Conservation (phyloP, 2,888 invertebrate genomes). For the Athalia rosae region DNA sequence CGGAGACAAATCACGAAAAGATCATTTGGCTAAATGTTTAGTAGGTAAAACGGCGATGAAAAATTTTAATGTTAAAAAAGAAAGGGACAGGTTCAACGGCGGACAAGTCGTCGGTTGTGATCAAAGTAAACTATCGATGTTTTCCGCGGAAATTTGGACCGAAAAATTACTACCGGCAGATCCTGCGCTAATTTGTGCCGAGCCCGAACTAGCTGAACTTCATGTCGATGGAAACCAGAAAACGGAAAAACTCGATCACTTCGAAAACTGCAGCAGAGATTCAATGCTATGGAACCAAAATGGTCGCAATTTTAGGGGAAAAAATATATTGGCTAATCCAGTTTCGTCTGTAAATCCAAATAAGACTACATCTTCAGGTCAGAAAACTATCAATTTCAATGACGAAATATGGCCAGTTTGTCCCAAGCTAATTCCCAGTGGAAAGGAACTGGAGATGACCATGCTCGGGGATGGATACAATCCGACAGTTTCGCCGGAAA, state of each 20-base stretch:
- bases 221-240: constrained; percentile 10
- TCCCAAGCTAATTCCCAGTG: constrained; percentile 11
- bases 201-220: constrained; percentile 17
- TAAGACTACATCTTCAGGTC: constrained; percentile 11
- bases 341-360: not conserved
- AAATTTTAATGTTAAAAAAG: no score
- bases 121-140: constrained; percentile 16
- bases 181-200: constrained; percentile 11
- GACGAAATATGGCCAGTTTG: constrained; percentile 49
- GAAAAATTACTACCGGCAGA: constrained; percentile 16
- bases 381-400: constrained; percentile 48
- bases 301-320: not conserved
- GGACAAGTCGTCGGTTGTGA: not conserved
- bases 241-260: not conserved
- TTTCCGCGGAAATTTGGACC: constrained; percentile 30
- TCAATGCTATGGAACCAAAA: not conserved
- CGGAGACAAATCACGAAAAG: no score
- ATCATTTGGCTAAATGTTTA: no score
- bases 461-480: not conserved
- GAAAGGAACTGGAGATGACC: constrained; percentile 1
- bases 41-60: no score
- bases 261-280: not conserved
- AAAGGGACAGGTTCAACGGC: no score
- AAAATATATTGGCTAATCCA: not conserved
- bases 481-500: not conserved